Evolutionary conservation across 2,113 vertebrate genomes (phyloP), one percentile per base, ranked within the genome.

Genomic region (Anoura caudifer): DNA sequence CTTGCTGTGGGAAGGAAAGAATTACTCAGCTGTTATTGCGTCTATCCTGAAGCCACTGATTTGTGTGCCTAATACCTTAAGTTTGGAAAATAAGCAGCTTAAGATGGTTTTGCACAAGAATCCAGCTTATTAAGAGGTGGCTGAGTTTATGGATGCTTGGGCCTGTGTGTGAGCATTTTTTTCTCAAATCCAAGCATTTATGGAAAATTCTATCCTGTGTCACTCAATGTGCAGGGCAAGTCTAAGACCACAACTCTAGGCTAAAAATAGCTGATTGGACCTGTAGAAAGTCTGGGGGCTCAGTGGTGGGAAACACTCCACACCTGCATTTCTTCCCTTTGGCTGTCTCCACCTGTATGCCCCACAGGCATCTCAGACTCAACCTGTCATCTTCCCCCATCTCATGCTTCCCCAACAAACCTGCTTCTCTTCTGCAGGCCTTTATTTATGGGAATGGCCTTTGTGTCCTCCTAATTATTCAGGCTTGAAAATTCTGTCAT

Each of bases 291-390:
- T 89, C 38, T 73, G 91, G 54, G 85, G 88, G 79, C 91, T 10
- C 26, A 52, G 80, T 38, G 65, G 54, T 52, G 79, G 91, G 79
- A 63, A 86, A 24, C 43, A 73, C 24, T 69, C 50, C 19, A 3
- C 95, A 97, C 97, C 97, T 98, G 97, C 69, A 17, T 70, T 92
- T 91, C 77, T 97, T 91, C 82, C 93, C 50, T 20, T 8, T 36
- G 87, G 95, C 91, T 63, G 7, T 67, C 96, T 92, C 96, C 97
- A 98, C 96, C 97, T 98, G 97, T 43, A 4, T 92, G 72, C 96
- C 97, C 90, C 72, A 61, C 72, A 47, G 96, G 96, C 97, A 96
- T 85, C 83, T 97, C 96, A 96, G 20, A 90, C 24, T 76, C 90
- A 50, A 19, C 17, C 3, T 11, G 12, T 96, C 91, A 89, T 90